phyloP scores from a whole-genome alignment of 1,140 invertebrate species.

The Ceratosolen solmsi region DNA sequence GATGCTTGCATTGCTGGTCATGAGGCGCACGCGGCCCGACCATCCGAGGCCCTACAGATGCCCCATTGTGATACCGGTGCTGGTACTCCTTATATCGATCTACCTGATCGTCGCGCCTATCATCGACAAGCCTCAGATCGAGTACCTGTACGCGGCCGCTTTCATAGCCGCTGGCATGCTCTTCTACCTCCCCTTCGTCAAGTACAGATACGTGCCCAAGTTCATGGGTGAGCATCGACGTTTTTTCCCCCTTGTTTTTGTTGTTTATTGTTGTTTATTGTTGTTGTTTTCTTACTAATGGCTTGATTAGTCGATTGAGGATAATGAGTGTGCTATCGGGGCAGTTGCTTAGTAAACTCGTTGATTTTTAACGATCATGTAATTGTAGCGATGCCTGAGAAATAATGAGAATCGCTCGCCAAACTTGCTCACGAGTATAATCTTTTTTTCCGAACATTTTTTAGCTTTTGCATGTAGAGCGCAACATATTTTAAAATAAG shows the following conservation, averaged over 20 bases:
- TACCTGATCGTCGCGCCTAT: slow-evolving; percentile 96
- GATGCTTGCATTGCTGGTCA: slow-evolving; percentile 90
- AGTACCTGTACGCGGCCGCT: slow-evolving; percentile 91
- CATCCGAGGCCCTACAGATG: slow-evolving; percentile 92
- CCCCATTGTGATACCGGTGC: slow-evolving; percentile 90
- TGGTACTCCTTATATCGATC: slow-evolving; percentile 89
- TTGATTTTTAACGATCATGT: too few species aligned
- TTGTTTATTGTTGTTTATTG: too few species aligned
- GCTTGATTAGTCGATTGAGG: too few species aligned
- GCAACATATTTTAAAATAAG: too few species aligned
- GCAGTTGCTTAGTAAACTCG: too few species aligned
- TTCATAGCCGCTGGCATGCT: slow-evolving; percentile 92
- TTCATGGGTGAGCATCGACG: slow-evolving; percentile 83
- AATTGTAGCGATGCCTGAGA: too few species aligned
- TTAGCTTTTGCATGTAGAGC: too few species aligned
- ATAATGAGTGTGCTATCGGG: too few species aligned
- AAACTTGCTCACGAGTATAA: too few species aligned
- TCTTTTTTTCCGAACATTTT: too few species aligned
- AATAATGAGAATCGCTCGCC: too few species aligned
- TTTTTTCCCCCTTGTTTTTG: background rate
- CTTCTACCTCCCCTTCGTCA: slow-evolving; percentile 95
- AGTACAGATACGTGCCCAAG: slow-evolving; percentile 85
- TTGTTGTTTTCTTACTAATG: too few species aligned
- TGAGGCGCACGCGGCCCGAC: slow-evolving; percentile 90
- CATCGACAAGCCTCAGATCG: slow-evolving; percentile 90